Evolutionary conservation across 2,888 invertebrate genomes (phyloP), one percentile per base, ranked within the genome.

Genomic region (Hymenopus coronatus): DNA sequence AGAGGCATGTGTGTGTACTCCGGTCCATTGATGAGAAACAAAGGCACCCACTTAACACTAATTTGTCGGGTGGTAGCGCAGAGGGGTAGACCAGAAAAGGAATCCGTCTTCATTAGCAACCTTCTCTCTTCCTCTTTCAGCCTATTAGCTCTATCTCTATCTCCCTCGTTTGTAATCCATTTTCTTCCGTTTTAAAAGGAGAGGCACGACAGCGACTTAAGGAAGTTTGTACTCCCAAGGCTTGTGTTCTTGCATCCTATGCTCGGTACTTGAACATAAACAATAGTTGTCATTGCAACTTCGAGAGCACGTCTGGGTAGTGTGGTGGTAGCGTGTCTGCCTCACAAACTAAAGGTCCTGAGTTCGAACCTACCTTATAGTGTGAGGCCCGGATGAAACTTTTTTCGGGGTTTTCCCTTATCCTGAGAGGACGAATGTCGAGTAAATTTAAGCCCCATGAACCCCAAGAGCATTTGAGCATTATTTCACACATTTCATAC

Each of bases 61-160:
- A 89, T 89, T 89, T 87, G 89, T 83, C 87, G 25, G 87, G 33
- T 33, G 82, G n/a, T 28, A 27, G 54, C 54, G 54, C 54, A 70
- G 54, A 70, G 54, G 54, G 25, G 85, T 85, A 85, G 46, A 4
- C 27, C 46, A 85, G 85, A 85, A 54, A 85, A 81, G 86, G 84
- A 89, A 89, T 89, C 89, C 33, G 89, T 89, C 89, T 89, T 89
- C 89, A 89, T 89, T 89, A 89, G 87, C 46, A 27, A 54, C 70
- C 40, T 28, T 6, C 70, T 82, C 83, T 88, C 25, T 84, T 82
- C 40, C 82, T 15, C 85, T 27, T 82, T 33, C 83, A 54, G 12
- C 46, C 33, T 27, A n/a, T n/a, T 14, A 27, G 27, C 40, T 20
- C 30, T n/a, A 14, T 27, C 40, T 28, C 83, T 28, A 28, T n/a